Conservation (phyloP, 2,113 vertebrate genomes). For the Edolisoma coerulescens region DNA sequence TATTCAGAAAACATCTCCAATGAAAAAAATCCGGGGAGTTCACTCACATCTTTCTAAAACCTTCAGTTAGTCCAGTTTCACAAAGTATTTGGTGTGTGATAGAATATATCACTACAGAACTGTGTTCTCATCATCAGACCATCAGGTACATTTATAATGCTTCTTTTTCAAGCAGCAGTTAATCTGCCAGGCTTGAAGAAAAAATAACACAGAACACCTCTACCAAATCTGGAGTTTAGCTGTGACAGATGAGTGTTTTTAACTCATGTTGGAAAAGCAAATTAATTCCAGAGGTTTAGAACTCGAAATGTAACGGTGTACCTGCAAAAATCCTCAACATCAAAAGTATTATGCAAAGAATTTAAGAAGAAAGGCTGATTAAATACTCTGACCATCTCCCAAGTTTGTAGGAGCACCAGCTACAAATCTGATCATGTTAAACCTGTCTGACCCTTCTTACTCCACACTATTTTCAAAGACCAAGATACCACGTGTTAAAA, state of each 20-base stretch:
- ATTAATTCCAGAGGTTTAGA: neutral
- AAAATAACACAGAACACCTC: neutral
- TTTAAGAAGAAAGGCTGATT: neutral
- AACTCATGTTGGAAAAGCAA: neutral
- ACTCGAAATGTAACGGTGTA: neutral
- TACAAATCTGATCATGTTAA: neutral
- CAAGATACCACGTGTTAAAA: neutral
- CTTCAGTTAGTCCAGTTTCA: neutral
- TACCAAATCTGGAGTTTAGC: neutral
- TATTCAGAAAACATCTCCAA: neutral
- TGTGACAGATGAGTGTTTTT: neutral
- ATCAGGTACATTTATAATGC: neutral
- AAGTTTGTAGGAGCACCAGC: neutral
- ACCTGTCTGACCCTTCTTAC: neutral
- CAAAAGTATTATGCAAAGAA: neutral
- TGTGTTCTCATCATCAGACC: neutral
- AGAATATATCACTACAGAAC: neutral
- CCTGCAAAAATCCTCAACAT: neutral
- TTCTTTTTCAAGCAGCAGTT: neutral
- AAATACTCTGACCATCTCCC: neutral
- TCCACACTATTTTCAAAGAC: neutral
- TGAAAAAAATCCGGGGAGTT: neutral
- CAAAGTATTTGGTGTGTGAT: neutral
- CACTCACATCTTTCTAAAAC: neutral
- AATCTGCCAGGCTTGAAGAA: neutral